Evolutionary conservation across 1,140 invertebrate species (phyloP), one percentile per base, ranked within the genome.

Genomic region (Lethrus apterus): DNA sequence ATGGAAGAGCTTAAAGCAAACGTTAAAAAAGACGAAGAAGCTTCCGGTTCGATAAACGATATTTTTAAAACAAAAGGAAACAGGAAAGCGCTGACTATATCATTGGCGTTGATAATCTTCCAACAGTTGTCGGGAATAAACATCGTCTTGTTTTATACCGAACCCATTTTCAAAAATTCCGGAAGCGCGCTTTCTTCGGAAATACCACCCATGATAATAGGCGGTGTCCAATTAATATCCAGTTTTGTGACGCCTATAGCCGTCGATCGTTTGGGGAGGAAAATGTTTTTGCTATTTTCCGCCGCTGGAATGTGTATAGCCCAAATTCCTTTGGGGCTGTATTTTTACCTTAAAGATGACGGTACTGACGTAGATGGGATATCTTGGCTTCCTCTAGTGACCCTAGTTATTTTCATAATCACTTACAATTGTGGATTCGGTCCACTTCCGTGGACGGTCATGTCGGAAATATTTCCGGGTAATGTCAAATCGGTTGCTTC

Each of bases 61-160:
- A 18, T 42, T 4, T 43, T 48, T 23, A 33, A 21, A 13, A 29
- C 20, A 18, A 30, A 23, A 18, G 40, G 40, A 9, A 35, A 43
- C 4, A 18, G 24, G 2, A 87, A 80, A 63, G 83, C 80, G 5
- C 60, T 91, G 7, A 44, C 80, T 3, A 85, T 93, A 21, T 80
- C 77, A 30, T 75, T 86, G 49, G 78, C 79, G 10, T 69, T 93
- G 1, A 89, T 93, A 84, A 69, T 87, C 38, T 84, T 92, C 63
- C 89, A 93, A 60, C 89, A 93, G 62, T 67, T 92, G 18, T 82
- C 80, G 42, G 87, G 89, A 26, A 86, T 93, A 13, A 42, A 34
- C 10, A 41, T 48, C 2, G 33, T 48, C 10, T 18, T 91, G n/a
- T 90, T 90, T 65, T 89, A 86, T 62, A 79, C 85, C 46, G 76